A percentile compares a stretch with the other conserved stretches of the same genome.
Conservation (phyloP, 2,888 invertebrate species). For the Drosophila maculinotata region DNA sequence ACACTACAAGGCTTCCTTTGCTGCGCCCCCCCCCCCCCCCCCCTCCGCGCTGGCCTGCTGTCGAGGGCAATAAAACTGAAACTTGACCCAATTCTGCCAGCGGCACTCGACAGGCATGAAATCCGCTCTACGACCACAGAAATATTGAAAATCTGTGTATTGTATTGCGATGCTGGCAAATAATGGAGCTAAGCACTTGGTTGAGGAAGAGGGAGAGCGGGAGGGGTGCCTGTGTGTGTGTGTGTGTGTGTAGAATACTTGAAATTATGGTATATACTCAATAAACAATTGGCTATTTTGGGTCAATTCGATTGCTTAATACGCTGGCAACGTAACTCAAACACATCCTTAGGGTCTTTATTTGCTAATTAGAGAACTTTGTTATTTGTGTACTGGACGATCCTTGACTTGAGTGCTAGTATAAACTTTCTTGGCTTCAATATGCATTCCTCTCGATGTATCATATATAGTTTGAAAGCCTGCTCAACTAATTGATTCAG, state of each 20-base stretch:
- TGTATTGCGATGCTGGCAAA: constrained; percentile 30
- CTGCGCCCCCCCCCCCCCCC: neutral
- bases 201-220: no score
- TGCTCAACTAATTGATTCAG: neutral
- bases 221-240: neutral
- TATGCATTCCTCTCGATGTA: no score
- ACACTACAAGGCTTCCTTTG: constrained; percentile 18
- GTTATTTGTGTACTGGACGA: no score
- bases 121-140: constrained; percentile 48
- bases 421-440: no score
- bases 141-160: constrained; percentile 49
- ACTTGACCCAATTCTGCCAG: constrained; percentile 76
- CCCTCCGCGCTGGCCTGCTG: neutral
- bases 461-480: no score
- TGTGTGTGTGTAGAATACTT: constrained; percentile 11
- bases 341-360: constrained; percentile 6
- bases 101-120: constrained; percentile 51
- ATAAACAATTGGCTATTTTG: constrained; percentile 58
- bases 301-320: constrained; percentile 31
- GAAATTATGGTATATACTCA: constrained; percentile 25
- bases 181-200: neutral
- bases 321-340: constrained; percentile 8
- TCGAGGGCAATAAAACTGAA: constrained; percentile 73
- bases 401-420: no score
- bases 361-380: constrained; percentile 12